These are phyloP conservation scores for Xanthorhoe designata DNA, from an alignment of 2,888 invertebrate genomes.

Conservation along the genomic window DNA sequence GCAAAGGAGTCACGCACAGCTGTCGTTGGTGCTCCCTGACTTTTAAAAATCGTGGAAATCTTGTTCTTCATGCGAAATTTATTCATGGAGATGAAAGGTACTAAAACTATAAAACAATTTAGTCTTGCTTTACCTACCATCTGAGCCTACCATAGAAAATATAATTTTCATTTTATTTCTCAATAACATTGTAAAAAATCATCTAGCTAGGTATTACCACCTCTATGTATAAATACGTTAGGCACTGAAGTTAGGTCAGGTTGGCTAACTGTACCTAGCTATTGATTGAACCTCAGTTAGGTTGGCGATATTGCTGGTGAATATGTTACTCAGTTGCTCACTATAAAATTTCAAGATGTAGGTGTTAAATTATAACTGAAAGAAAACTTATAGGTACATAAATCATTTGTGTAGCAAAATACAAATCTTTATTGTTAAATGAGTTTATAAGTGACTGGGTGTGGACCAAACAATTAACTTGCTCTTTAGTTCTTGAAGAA, in stretches of 20 bases:
- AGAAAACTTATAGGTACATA: no score
- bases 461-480: no score
- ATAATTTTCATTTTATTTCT: background rate
- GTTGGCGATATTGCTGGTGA: background rate
- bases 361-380: no score
- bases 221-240: background rate
- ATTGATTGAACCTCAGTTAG: slow-evolving; percentile 15
- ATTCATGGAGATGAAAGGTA: slow-evolving; percentile 51
- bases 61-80: slow-evolving; percentile 44
- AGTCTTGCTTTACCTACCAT: no score
- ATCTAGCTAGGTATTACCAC: no score
- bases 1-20: slow-evolving; percentile 8
- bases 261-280: slow-evolving; percentile 14
- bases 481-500: no score
- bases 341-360: background rate
- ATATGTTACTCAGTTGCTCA: background rate
- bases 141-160: background rate
- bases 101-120: background rate
- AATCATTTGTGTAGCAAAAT: no score
- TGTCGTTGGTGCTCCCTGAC: slow-evolving; percentile 52
- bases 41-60: slow-evolving; percentile 52
- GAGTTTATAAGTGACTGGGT: no score
- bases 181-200: no score
- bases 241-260: slow-evolving; percentile 8
- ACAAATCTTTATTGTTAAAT: no score